Percentiles rank a stretch among this genome's conserved stretches.
phyloP scores from a whole-genome alignment of 2,797 vertebrate genomes.

The Mormyrus proboscirostris region DNA sequence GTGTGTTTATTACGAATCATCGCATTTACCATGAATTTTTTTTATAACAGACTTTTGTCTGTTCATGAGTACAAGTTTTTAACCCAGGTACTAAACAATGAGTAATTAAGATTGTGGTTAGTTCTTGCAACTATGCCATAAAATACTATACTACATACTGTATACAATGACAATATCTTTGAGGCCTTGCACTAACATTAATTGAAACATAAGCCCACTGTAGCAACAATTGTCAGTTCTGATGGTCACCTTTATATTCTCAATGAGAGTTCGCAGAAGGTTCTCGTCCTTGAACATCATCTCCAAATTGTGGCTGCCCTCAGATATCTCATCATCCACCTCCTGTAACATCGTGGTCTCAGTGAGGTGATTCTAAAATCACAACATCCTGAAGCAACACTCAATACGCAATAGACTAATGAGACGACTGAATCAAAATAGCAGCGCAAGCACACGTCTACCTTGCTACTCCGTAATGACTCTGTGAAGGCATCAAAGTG shows the following conservation, averaged over 20 bases:
- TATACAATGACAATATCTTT: neutral
- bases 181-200: neutral
- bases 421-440: neutral
- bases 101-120: neutral
- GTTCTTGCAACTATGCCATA: neutral
- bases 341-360: conserved; percentile 25
- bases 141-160: neutral
- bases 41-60: neutral
- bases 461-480: conserved; percentile 55
- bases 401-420: neutral
- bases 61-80: neutral
- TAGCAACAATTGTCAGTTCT: neutral
- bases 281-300: conserved; percentile 65
- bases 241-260: conserved; percentile 62
- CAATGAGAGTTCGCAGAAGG: conserved; percentile 55
- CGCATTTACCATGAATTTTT: neutral
- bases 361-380: neutral
- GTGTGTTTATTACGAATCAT: neutral
- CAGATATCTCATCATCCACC: conserved; percentile 53
- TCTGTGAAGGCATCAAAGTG: conserved; percentile 64
- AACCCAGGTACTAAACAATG: neutral
- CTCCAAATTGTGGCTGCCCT: conserved; percentile 61
- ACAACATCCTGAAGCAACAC: neutral
- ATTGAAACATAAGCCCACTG: neutral
- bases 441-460: conserved; percentile 23